Evolutionary conservation across 2,888 invertebrate genomes (phyloP), one percentile per base, ranked within the genome.

Genomic region (Dyspetes luteomarginatus): DNA sequence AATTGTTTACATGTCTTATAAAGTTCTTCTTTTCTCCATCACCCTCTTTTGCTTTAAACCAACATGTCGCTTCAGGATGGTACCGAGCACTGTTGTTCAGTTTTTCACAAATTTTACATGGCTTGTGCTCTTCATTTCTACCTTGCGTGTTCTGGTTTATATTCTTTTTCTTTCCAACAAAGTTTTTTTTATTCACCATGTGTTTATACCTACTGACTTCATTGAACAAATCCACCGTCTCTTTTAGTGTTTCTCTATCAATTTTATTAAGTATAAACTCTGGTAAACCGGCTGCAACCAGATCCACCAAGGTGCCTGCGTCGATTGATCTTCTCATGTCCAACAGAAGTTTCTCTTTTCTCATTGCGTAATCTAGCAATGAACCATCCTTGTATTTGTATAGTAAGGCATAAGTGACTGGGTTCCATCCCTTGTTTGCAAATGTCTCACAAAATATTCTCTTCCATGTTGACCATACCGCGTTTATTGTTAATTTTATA

Each of bases 281-380:
- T 17, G 19, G 50, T 4, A 50, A 1, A 0, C 50, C 50, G 17
- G 50, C 50, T 15, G 50, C 50, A 9, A 50, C 19, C 1, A 50
- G 0, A 19, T 50, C 50, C 3, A 50, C 9, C 4, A 50, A 19
- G 5, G 50, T 50, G 0, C 50, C 50, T 0, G 17, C 4, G 4
- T 50, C 50, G 4, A 50, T 50, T 3, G 50, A 7, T 50, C 4
- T 50, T 50, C 19, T 30, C 9, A 3, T 30, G 4, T 30, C 30
- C 9, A 30, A 3, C 3, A 30, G 30, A 30, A 30, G 30, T 30
- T 9, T 30, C 30, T 80, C 76, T 79, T 84, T 84, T 77, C 77
- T 83, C 65, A 85, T 45, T 5, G 86, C 82, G 82, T 86, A 88
- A 58, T 87, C 85, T 43, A 87, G 65, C 60, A 87, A 62, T 56